Base-by-base conservation (phyloP, 2,797 vertebrate genomes). In the Eulemur rubriventer region DNA sequence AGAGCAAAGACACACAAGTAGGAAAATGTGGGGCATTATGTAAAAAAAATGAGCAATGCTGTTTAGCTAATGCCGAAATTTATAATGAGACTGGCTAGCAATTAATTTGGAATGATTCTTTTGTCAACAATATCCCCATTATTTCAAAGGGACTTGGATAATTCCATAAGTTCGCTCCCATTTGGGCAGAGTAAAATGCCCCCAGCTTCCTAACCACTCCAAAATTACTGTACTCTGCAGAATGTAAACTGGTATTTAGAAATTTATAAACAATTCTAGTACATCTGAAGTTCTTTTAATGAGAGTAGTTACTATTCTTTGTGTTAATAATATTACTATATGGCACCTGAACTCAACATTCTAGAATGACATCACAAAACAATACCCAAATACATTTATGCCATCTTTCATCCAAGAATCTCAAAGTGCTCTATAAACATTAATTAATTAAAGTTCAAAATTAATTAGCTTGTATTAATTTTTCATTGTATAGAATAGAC, bases 401-500 rank as follows among this genome's bases (percentile, higher is more conserved):
- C 63, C 48, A 57, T 73, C 72, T 90, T 89, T 84, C 69, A 96
- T 92, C 69, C 0, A 1, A 61, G 81, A 97, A 96, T 95, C 81
- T 97, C 89, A 72, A 85, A 84, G 59, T 91, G 63, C 63, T 96
- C 89, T 94, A 82, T 73, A 96, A 95, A 97, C 18, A 89, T 88
- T 87, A 97, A 92, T 96, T 96, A 95, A 93, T 96, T 93, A 95
- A 92, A 18, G 43, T 92, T 97, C 92, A 76, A 83, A 88, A 96
- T 96, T 97, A 97, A 96, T 96, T 96, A 95, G 22, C 85, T 91
- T 89, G 65, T 82, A 94, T 97, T 96, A 96, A 95, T 86, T 82
- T 96, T 96, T 96, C 94, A 95, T 92, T 93, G 57, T 92, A 83
- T 78, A 87, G 65, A 84, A 46, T 41, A 98, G 91, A 43, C 63